These are phyloP conservation scores for Cephus pygmeus DNA, from an alignment of 2,888 invertebrate genomes.

Conservation along the genomic window DNA sequence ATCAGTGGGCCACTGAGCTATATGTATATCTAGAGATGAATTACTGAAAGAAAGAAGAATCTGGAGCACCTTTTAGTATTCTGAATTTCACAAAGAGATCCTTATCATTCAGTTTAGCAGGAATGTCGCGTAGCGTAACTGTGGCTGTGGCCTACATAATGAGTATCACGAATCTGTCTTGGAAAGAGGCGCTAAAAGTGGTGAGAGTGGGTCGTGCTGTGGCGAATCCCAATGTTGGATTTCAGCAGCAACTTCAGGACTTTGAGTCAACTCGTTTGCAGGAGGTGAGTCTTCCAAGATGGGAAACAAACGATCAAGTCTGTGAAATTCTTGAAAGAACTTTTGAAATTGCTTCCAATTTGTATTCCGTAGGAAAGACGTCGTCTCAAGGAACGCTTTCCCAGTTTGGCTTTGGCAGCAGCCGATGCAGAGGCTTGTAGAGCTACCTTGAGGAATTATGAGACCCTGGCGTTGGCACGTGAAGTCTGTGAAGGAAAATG, in stretches of 20 bases:
- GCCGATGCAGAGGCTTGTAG: constrained; percentile 82
- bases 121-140: constrained; percentile 96
- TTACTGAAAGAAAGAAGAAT: too few species aligned
- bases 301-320: neutral
- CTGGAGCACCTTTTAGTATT: too few species aligned
- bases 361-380: constrained; percentile 76
- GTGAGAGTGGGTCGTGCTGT: constrained; percentile 91
- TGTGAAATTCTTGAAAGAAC: neutral
- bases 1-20: too few species aligned
- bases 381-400: constrained; percentile 85
- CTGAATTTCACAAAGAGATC: neutral
- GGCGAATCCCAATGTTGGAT: constrained; percentile 96
- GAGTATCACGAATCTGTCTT: constrained; percentile 89
- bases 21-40: too few species aligned
- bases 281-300: constrained; percentile 71
- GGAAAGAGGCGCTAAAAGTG: constrained; percentile 94
- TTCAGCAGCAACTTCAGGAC: constrained; percentile 92
- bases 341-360: neutral
- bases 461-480: constrained; percentile 80
- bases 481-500: constrained; percentile 91
- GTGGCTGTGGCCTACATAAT: constrained; percentile 96
- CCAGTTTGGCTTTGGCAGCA: constrained; percentile 79
- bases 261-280: constrained; percentile 84
- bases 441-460: constrained; percentile 84
- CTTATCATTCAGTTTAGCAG: constrained; percentile 79